These are phyloP conservation scores for Morpho achilles DNA, from an alignment of 2,888 invertebrate genomes.

Conservation along the genomic window DNA sequence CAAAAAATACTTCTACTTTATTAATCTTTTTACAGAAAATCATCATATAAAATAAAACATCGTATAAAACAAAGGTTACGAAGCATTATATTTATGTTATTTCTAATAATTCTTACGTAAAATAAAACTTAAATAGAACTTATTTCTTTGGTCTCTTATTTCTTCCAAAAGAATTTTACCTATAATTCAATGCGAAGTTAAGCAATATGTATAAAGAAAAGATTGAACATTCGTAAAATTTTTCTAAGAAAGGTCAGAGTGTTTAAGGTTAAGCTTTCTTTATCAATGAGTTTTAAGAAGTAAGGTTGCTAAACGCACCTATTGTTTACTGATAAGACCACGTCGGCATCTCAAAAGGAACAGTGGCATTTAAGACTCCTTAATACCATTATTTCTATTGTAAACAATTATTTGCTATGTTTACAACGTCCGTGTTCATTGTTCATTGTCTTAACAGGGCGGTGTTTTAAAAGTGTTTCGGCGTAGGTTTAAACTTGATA, in stretches of 20 bases:
- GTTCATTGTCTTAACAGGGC: slow-evolving; percentile 45
- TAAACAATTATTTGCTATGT: slow-evolving; percentile 49
- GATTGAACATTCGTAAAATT: not conserved
- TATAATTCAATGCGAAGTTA: too few species aligned
- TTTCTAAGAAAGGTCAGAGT: slow-evolving; percentile 28
- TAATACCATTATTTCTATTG: slow-evolving; percentile 55
- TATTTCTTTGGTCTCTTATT: too few species aligned
- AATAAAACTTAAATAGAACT: too few species aligned
- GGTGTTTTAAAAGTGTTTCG: slow-evolving; percentile 37
- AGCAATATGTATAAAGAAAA: not conserved
- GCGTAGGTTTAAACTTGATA: slow-evolving; percentile 7
- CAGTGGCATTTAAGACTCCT: slow-evolving; percentile 61
- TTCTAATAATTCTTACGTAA: too few species aligned
- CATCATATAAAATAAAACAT: too few species aligned
- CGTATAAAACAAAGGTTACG: too few species aligned
- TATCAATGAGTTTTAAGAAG: slow-evolving; percentile 21
- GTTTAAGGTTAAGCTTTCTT: slow-evolving; percentile 19
- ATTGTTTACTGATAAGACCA: slow-evolving; percentile 14
- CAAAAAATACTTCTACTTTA: too few species aligned
- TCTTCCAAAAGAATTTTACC: too few species aligned
- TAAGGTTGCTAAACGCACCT: not conserved
- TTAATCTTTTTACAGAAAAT: too few species aligned
- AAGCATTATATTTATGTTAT: too few species aligned
- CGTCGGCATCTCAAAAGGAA: slow-evolving; percentile 49
- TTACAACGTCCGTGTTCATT: slow-evolving; percentile 43